Evolutionary conservation across 2,113 vertebrate genomes (phyloP).

Genomic region (Halcyon senegalensis): DNA sequence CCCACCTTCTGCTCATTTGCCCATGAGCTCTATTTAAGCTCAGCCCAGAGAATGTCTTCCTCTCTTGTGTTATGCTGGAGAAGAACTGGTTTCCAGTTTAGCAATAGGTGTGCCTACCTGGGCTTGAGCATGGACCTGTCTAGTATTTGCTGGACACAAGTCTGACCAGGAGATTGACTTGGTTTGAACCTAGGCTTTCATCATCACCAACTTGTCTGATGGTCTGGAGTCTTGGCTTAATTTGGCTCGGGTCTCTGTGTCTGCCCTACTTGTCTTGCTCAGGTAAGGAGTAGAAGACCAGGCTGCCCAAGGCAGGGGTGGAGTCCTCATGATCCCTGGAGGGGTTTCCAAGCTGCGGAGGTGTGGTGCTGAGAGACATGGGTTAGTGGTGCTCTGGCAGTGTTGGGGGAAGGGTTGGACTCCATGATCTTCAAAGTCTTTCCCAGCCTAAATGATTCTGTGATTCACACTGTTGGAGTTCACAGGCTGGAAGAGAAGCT

Average conservation of each 20-base stretch:
- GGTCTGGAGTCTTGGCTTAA: neutral
- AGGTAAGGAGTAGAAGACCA: neutral
- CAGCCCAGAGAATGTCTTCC: fast-evolving
- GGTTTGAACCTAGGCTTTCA: neutral
- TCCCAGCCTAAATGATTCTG: neutral
- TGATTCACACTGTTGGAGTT: neutral
- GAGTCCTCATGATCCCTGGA: neutral
- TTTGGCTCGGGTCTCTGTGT: neutral
- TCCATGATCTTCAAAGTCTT: neutral
- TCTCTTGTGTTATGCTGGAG: neutral
- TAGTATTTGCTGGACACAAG: neutral
- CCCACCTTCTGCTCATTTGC: neutral
- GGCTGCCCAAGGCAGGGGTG: neutral
- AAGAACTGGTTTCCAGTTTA: neutral
- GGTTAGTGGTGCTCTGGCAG: neutral
- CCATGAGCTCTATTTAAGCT: neutral
- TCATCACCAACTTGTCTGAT: neutral
- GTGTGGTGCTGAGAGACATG: neutral
- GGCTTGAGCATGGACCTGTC: neutral
- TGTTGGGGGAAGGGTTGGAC: neutral
- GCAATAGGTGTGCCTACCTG: neutral
- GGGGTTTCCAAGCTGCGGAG: neutral
- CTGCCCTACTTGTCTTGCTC: neutral
- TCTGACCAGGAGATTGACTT: neutral
- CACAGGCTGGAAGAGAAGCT: neutral